These are phyloP conservation scores for Zosterops borbonicus DNA, from an alignment of 2,113 vertebrate species.

Conservation along the genomic window DNA sequence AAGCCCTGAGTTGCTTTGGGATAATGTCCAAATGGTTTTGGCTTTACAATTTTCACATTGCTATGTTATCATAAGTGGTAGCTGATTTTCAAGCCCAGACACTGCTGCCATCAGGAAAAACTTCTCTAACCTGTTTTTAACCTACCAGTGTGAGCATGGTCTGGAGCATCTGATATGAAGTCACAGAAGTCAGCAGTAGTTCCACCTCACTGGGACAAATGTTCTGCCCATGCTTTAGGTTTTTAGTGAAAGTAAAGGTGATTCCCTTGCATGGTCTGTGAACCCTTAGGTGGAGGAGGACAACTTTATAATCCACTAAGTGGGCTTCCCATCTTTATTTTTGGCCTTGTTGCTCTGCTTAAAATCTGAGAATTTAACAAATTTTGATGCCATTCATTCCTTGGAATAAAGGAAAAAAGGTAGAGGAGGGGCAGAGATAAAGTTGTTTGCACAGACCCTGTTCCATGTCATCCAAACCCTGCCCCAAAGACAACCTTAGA, in stretches of 20 bases:
- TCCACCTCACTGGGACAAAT: background rate
- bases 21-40: background rate
- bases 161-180: background rate
- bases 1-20: background rate
- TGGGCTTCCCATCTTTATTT: background rate
- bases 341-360: background rate
- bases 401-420: background rate
- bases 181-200: background rate
- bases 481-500: background rate
- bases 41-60: background rate
- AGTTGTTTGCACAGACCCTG: background rate
- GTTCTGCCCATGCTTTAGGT: background rate
- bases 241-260: background rate
- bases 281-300: background rate
- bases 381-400: background rate
- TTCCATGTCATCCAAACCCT: background rate
- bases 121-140: background rate
- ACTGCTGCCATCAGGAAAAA: background rate
- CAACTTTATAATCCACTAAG: background rate
- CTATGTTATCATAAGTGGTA: fast-evolving
- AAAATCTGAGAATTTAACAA: background rate
- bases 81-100: background rate
- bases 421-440: background rate
- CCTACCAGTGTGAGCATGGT: background rate
- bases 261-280: background rate